phyloP scores from a whole-genome alignment of 1,140 invertebrate species.

The Diorhabda carinulata region DNA sequence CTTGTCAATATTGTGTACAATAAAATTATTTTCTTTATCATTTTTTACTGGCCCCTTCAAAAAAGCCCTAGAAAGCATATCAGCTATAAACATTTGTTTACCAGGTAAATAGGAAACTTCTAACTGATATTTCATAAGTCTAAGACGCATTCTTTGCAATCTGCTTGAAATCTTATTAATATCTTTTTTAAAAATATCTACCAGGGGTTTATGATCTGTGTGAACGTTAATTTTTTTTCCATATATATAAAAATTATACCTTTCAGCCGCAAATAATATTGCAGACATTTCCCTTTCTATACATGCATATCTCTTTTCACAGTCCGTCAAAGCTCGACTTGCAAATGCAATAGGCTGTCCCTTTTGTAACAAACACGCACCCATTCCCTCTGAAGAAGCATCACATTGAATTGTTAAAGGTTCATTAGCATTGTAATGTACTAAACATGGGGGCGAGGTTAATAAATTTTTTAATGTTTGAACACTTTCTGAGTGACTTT shows the following conservation, averaged over 20 bases:
- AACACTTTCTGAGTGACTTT: neutral
- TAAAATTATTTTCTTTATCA: no score
- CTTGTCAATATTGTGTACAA: no score
- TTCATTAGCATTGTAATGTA: neutral
- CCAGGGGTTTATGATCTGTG: constrained; percentile 19
- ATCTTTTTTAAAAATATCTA: constrained; percentile 22
- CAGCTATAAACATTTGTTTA: constrained; percentile 38
- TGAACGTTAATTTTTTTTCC: neutral
- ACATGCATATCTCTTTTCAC: neutral
- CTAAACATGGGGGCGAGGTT: neutral
- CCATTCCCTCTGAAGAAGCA: neutral
- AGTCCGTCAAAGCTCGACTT: neutral
- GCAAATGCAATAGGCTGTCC: neutral
- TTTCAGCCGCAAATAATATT: neutral
- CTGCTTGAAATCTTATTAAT: constrained; percentile 30
- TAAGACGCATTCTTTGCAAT: constrained; percentile 41
- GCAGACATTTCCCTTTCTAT: constrained; percentile 1
- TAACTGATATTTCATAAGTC: constrained; percentile 38
- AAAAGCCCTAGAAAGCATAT: constrained; percentile 32
- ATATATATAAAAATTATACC: neutral
- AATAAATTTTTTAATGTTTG: neutral
- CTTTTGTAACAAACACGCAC: neutral
- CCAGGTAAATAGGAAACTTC: constrained; percentile 36
- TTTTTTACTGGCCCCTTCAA: no score
- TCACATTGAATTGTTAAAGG: neutral